Percentiles rank a stretch among this genome's conserved stretches.
Conservation (phyloP, 2,888 invertebrate genomes). For the Lycaena phlaeas region DNA sequence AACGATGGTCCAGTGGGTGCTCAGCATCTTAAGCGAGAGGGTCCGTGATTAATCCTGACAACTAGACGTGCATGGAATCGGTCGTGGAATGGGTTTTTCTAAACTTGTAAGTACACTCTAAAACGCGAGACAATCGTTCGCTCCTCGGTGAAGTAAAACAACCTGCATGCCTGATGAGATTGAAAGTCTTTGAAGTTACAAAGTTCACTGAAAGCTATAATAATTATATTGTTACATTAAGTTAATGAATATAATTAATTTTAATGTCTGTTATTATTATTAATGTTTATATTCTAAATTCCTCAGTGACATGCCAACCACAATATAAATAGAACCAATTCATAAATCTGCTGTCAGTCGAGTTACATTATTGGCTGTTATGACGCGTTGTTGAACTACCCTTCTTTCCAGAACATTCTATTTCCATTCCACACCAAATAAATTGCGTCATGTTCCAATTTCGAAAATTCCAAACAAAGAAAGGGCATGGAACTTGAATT, state of each 20-base stretch:
- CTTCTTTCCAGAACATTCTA: slow-evolving; percentile 20
- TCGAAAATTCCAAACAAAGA: slow-evolving; percentile 59
- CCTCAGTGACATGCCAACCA: background rate
- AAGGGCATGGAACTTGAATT: slow-evolving; percentile 68
- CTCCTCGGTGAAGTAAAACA: no score
- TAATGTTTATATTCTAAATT: background rate
- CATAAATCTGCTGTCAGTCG: slow-evolving; percentile 33
- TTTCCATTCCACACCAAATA: slow-evolving; percentile 19
- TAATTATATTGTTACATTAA: no score
- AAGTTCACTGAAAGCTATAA: no score
- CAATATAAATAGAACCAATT: slow-evolving; percentile 15
- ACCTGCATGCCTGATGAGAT: no score
- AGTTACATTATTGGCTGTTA: slow-evolving; percentile 35
- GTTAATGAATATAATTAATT: background rate
- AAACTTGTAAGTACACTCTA: no score
- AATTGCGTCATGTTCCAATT: slow-evolving; percentile 26
- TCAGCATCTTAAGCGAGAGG: no score
- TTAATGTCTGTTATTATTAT: background rate
- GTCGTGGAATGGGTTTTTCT: no score
- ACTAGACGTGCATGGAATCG: no score
- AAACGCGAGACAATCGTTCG: no score
- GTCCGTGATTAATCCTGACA: no score
- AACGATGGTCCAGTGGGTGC: no score
- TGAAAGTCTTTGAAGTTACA: no score
- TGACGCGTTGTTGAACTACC: slow-evolving; percentile 41